Percentiles rank a stretch among this genome's conserved stretches.
Conservation (phyloP, 2,113 vertebrate genomes). For the Hemibagrus wyckioides region DNA sequence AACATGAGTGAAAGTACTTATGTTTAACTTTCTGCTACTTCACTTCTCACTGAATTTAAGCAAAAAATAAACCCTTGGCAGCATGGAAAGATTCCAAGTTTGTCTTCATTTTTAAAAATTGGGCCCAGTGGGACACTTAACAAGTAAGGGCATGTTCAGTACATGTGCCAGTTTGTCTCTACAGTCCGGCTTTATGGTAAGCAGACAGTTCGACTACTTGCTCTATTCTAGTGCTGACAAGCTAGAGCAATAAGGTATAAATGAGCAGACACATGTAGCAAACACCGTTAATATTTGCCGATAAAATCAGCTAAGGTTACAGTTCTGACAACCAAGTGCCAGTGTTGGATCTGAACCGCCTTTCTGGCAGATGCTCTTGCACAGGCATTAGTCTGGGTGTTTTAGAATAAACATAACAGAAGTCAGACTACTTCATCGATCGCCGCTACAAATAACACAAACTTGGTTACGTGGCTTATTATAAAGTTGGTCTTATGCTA, state of each 20-base stretch:
- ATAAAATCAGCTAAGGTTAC: background rate
- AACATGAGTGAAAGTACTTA: conserved; percentile 11
- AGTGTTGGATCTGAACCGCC: background rate
- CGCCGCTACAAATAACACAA: background rate
- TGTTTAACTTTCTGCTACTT: conserved; percentile 12
- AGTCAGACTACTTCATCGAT: background rate
- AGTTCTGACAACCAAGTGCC: background rate
- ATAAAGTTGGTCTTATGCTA: background rate
- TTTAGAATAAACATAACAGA: background rate
- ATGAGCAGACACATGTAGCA: background rate
- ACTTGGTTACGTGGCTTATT: background rate
- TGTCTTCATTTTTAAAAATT: conserved; percentile 24
- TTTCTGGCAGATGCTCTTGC: background rate
- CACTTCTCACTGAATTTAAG: conserved; percentile 1
- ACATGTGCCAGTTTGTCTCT: conserved; percentile 20
- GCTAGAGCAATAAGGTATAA: background rate
- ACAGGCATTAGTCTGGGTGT: background rate
- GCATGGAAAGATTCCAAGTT: background rate
- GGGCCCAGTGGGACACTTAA: background rate
- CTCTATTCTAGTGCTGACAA: background rate
- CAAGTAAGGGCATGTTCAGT: background rate
- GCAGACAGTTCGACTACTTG: background rate
- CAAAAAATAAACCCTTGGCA: background rate
- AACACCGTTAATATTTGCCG: no score
- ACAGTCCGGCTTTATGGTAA: background rate